Conservation (phyloP, 1,140 invertebrate genomes). For the Bombus picipes region DNA sequence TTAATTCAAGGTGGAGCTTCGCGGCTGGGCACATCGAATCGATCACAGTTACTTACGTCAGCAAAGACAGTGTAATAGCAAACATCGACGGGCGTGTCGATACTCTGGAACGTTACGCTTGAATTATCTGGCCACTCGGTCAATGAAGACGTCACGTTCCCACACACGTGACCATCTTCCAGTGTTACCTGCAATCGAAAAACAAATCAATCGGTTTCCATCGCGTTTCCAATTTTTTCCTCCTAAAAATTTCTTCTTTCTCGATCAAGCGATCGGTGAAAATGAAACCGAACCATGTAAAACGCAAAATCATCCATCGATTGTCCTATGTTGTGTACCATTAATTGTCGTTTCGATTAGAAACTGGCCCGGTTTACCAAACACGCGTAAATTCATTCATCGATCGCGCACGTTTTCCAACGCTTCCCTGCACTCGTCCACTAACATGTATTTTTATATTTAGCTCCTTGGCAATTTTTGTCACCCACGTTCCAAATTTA, state of each 20-base stretch:
- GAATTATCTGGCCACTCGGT: conserved; percentile 69
- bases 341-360: too few relatives aligned
- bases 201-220: neutral
- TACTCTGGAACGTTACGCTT: conserved; percentile 70
- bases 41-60: conserved; percentile 71
- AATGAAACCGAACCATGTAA: too few relatives aligned
- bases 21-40: neutral
- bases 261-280: too few relatives aligned
- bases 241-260: neutral
- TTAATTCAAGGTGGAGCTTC: neutral
- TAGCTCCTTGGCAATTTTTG: too few relatives aligned
- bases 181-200: conserved; percentile 68
- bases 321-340: too few relatives aligned
- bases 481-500: too few relatives aligned
- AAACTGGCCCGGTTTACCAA: too few relatives aligned
- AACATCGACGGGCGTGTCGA: conserved; percentile 58
- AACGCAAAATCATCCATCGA: too few relatives aligned
- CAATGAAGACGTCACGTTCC: conserved; percentile 56
- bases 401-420: too few relatives aligned
- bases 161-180: conserved; percentile 68
- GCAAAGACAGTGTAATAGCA: conserved; percentile 77
- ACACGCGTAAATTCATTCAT: too few relatives aligned
- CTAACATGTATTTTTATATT: too few relatives aligned
- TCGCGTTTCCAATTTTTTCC: neutral
- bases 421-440: too few relatives aligned